Evolutionary conservation across 2,888 invertebrate species (phyloP), one percentile per base, ranked within the genome.

Genomic region (Drosophila crucigera): DNA sequence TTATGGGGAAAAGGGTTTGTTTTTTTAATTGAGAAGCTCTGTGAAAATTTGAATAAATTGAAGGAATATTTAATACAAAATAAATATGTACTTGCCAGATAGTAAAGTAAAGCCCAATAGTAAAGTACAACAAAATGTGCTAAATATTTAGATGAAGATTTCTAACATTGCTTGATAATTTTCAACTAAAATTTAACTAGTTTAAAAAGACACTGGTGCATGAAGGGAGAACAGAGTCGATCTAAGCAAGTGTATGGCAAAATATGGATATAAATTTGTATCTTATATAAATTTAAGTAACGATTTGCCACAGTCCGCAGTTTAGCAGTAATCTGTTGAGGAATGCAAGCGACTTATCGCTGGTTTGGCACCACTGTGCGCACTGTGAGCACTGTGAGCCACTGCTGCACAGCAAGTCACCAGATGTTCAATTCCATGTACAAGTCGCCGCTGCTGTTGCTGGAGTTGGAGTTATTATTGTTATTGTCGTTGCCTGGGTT

Each of bases 391-490:
- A 30, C 22, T 43, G 67, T 61, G 73, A 61, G 58, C 52, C 62
- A 53, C 47, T 47, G 66, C 54, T 49, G 79, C 84, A 74, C 84
- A 86, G 86, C 84, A 80, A 84, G 84, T 84, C 67, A 76, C 86
- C 84, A 84, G 86, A 85, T 84, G 83, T 84, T 85, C 83, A 82
- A 83, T 66, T 68, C 76, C 65, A 73, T 68, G 74, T 77, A 77
- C 72, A 79, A 64, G 79, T 54, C 49, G 61, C 62, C 33, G 68
- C 35, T 49, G 65, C 30, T 52, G 64, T 35, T 80, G 73, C 61
- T 67, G 53, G 14, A 60, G 61, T 11, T 49, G 65, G 22, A 67
- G 68, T 62, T 73, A 41, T 54, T 73, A 43, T 74, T 78, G 54
- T 71, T 80, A 58, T 67, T 72, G 59, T 28, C 61, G 25, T 43